phyloP scores from a whole-genome alignment of 2,888 invertebrate species.

The Stratiomys singularior region DNA sequence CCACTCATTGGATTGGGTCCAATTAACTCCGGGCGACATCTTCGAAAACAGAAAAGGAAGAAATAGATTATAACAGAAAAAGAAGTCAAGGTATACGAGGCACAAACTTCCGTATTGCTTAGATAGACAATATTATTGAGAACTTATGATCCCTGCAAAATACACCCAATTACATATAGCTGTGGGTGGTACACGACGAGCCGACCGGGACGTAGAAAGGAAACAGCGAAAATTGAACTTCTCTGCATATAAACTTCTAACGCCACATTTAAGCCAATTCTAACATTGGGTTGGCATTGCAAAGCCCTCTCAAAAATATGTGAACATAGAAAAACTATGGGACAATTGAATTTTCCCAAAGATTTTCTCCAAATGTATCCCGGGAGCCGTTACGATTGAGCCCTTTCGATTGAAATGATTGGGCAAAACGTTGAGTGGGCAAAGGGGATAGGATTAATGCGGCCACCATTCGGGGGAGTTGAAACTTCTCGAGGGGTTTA shows the following conservation, averaged over 20 bases:
- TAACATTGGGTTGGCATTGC: slow-evolving; percentile 16
- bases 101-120: not conserved
- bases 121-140: not conserved
- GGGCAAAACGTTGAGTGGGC: slow-evolving; percentile 5
- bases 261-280: slow-evolving; percentile 31
- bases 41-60: not conserved
- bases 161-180: not conserved
- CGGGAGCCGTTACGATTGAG: slow-evolving; percentile 22
- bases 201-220: too few species aligned
- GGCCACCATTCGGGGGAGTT: slow-evolving; percentile 7
- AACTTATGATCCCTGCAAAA: not conserved
- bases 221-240: not conserved
- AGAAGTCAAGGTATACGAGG: not conserved
- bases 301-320: slow-evolving; percentile 15
- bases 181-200: not conserved
- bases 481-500: slow-evolving; percentile 32
- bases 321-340: slow-evolving; percentile 29
- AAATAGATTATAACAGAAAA: not conserved
- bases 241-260: not conserved
- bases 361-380: slow-evolving; percentile 28
- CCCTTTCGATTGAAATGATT: slow-evolving; percentile 33
- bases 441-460: not conserved
- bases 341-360: slow-evolving; percentile 35
- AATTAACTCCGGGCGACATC: not conserved
- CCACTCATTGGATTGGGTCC: not conserved